A percentile compares a stretch with the other conserved stretches of the same genome.
Conservation (phyloP, 2,113 vertebrate genomes). For the Lipophrys pholis region DNA sequence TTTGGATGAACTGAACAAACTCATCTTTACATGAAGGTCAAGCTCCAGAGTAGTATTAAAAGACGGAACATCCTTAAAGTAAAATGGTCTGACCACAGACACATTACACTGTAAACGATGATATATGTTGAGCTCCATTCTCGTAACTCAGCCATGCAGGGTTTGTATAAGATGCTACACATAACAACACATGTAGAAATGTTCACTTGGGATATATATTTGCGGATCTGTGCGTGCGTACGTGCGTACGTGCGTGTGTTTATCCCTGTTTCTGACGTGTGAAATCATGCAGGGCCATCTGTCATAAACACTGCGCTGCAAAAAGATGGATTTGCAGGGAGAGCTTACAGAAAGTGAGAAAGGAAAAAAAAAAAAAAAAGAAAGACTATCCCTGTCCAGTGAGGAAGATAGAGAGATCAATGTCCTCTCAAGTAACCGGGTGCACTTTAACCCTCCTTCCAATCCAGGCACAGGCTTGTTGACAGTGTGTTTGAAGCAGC, state of each 20-base stretch:
- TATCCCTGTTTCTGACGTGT: conserved; percentile 38
- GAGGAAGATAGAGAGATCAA: conserved; percentile 7
- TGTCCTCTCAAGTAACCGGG: not conserved
- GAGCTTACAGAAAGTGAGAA: conserved; percentile 35
- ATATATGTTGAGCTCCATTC: not conserved
- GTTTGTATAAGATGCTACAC: not conserved
- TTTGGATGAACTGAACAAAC: too few species aligned
- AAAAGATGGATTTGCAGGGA: conserved; percentile 37
- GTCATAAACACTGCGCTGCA: conserved; percentile 48
- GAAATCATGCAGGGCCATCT: conserved; percentile 71
- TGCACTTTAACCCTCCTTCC: conserved; percentile 25
- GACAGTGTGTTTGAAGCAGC: conserved; percentile 7
- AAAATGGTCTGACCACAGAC: not conserved
- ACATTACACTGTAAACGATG: not conserved
- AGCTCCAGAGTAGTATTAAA: too few species aligned
- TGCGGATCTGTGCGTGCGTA: conserved; percentile 4
- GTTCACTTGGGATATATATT: conserved; percentile 17
- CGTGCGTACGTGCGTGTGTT: not conserved
- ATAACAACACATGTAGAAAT: not conserved
- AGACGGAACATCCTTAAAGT: too few species aligned
- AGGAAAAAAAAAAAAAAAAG: conserved; percentile 51
- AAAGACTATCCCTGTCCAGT: conserved; percentile 37
- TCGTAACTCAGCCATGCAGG: not conserved
- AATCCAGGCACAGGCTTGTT: not conserved
- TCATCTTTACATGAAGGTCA: too few species aligned